Evolutionary conservation across 35 echinoderm and acorn worm genomes (phyloP).

Genomic region (Apostichopus californicus): DNA sequence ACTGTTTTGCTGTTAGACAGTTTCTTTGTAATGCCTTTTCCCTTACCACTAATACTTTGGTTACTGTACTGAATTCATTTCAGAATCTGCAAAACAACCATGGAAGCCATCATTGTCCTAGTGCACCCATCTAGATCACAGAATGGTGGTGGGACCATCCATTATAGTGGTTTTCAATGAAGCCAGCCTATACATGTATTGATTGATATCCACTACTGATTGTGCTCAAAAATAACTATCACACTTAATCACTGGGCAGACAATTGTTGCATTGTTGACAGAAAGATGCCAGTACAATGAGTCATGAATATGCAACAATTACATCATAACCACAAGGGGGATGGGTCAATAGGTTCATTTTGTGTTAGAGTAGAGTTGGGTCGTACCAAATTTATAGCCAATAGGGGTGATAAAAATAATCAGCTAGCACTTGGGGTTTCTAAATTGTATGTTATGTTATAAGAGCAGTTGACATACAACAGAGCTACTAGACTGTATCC

Average conservation of each 20-base stretch:
- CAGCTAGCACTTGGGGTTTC: background rate
- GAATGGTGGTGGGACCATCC: too few species aligned
- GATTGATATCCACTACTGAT: background rate
- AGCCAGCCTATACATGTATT: too few species aligned
- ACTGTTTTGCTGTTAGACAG: too few species aligned
- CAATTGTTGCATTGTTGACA: background rate
- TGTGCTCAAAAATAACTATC: background rate
- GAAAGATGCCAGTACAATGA: background rate
- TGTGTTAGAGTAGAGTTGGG: background rate
- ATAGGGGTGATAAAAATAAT: slow-evolving; percentile 16
- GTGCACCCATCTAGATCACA: too few species aligned
- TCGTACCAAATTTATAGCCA: background rate
- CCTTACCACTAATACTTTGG: too few species aligned
- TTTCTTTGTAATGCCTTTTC: too few species aligned
- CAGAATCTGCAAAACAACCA: too few species aligned
- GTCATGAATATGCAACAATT: slow-evolving; percentile 19
- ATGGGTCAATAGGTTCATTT: slow-evolving; percentile 22
- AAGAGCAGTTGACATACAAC: background rate
- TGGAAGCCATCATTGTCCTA: too few species aligned
- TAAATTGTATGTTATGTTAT: background rate
- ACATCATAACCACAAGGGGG: slow-evolving; percentile 13
- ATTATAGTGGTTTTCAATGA: too few species aligned
- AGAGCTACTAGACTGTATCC: background rate
- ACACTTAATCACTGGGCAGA: background rate
- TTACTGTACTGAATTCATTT: too few species aligned